A percentile compares a stretch with the other conserved stretches of the same genome.
Evolutionary conservation across 1,140 invertebrate species (phyloP).

Genomic region (Tribolium madens): DNA sequence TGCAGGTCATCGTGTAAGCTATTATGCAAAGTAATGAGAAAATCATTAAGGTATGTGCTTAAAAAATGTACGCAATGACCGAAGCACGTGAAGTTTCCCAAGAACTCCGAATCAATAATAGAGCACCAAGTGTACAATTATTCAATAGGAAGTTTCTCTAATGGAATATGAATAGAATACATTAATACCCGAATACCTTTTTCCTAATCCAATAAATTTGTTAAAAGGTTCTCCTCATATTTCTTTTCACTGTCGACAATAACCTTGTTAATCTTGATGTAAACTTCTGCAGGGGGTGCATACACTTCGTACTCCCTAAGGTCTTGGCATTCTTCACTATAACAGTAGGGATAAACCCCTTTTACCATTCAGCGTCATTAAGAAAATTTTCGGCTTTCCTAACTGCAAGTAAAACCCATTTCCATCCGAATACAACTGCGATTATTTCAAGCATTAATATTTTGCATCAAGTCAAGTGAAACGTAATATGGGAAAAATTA

Average conservation of each 20-base stretch:
- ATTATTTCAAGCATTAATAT: neutral
- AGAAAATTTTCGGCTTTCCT: conserved; percentile 14
- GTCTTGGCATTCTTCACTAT: neutral
- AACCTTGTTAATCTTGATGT: conserved; percentile 55
- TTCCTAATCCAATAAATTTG: conserved; percentile 43
- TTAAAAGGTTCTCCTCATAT: conserved; percentile 48
- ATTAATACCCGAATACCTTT: conserved; percentile 41
- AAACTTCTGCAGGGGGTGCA: conserved; percentile 46
- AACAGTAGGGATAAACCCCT: neutral
- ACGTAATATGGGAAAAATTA: conserved; percentile 20
- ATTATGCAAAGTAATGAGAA: neutral
- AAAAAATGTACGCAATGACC: neutral
- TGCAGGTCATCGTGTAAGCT: neutral
- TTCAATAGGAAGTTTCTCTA: conserved; percentile 43
- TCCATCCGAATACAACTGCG: neutral
- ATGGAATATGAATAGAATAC: conserved; percentile 46
- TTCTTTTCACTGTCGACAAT: conserved; percentile 50
- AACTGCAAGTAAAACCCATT: neutral
- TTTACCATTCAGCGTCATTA: neutral
- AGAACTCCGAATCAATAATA: conserved; percentile 31
- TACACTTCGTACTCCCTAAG: conserved; percentile 31
- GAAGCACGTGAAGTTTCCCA: conserved; percentile 11
- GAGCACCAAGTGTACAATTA: conserved; percentile 9
- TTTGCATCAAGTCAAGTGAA: neutral
- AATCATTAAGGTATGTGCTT: neutral